Evolutionary conservation across 1,140 invertebrate species (phyloP).

Genomic region (Neuroterus valhalla): DNA sequence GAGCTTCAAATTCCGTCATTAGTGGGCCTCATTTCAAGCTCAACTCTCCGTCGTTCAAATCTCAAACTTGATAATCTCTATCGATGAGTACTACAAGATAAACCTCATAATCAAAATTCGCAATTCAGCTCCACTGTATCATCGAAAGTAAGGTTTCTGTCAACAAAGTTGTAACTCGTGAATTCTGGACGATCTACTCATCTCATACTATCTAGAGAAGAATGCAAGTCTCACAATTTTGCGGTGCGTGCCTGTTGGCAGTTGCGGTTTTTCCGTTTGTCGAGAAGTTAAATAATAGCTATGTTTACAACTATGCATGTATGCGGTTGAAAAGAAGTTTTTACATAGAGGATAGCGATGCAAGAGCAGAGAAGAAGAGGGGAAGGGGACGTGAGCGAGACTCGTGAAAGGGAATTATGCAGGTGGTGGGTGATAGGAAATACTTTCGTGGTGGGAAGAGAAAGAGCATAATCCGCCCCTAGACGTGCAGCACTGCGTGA

Average conservation of each 20-base stretch:
- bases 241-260: constrained; percentile 41
- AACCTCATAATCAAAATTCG: constrained; percentile 8
- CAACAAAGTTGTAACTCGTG: constrained; percentile 42
- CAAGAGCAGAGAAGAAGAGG: constrained; percentile 21
- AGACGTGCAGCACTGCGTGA: constrained; percentile 45
- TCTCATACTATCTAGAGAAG: constrained; percentile 35
- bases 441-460: constrained; percentile 21
- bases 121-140: background rate
- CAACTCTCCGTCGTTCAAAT: too few species aligned
- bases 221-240: constrained; percentile 32
- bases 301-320: background rate
- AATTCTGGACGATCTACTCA: constrained; percentile 18
- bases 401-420: too few species aligned
- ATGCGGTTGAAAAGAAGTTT: background rate
- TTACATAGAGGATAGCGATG: background rate
- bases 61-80: too few species aligned
- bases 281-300: constrained; percentile 43
- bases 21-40: too few species aligned
- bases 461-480: background rate
- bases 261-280: constrained; percentile 43
- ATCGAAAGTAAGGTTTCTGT: constrained; percentile 37
- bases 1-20: too few species aligned
- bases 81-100: background rate
- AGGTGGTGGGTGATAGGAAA: constrained; percentile 1
- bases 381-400: constrained; percentile 14